Conservation (phyloP, 1,140 invertebrate species). For the Parapsyche elsis region DNA sequence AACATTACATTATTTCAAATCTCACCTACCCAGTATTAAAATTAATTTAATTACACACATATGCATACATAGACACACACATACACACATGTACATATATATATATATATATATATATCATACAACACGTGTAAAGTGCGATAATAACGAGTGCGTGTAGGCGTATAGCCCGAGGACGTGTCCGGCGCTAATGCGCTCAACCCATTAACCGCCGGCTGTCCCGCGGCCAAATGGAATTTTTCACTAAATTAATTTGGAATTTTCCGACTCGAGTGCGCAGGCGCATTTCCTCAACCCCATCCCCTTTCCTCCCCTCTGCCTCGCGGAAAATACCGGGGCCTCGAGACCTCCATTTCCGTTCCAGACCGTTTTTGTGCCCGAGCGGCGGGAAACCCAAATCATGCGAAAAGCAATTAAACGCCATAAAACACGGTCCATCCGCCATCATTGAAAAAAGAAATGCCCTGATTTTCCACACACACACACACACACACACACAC, state of each 20-base stretch:
- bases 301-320: too few relatives aligned
- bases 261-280: background rate
- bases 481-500: background rate
- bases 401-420: constrained; percentile 22
- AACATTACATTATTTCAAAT: too few relatives aligned
- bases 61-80: background rate
- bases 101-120: background rate
- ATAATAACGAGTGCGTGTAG: background rate
- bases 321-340: background rate
- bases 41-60: background rate
- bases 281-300: background rate
- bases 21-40: too few relatives aligned
- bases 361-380: background rate
- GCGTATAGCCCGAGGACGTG: background rate
- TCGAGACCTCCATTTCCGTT: background rate
- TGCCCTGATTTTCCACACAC: background rate
- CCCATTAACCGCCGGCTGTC: constrained; percentile 1
- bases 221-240: background rate
- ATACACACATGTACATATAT: background rate
- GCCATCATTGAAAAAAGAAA: background rate
- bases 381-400: background rate
- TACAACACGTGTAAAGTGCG: background rate
- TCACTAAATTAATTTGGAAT: constrained; percentile 12
- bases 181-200: background rate
- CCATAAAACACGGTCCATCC: constrained; percentile 1